These are phyloP conservation scores for Alosa alosa DNA, from an alignment of 2,113 vertebrate genomes.

Conservation along the genomic window DNA sequence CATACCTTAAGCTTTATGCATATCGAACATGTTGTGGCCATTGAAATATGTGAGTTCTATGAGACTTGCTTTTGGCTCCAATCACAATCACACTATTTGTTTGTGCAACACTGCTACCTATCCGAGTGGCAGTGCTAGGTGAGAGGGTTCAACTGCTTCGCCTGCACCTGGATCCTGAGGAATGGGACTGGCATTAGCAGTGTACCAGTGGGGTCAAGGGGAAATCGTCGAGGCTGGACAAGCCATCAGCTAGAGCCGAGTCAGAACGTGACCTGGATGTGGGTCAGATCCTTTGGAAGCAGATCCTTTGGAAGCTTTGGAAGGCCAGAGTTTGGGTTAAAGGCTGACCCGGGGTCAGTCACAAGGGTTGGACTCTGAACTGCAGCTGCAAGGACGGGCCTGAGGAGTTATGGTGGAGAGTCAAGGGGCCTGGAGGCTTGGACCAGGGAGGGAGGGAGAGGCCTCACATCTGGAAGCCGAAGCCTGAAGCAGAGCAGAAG, in stretches of 20 bases:
- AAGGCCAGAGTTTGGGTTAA: background rate
- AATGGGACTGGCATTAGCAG: background rate
- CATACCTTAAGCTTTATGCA: too few relatives aligned
- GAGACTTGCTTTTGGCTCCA: too few relatives aligned
- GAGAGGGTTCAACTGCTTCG: background rate
- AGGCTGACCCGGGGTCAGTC: background rate
- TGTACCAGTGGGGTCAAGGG: background rate
- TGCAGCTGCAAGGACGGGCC: background rate
- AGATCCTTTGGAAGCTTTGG: too few relatives aligned
- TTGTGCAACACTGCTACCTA: too few relatives aligned
- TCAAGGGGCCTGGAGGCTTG: background rate
- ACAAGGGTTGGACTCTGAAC: background rate
- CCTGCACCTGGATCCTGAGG: background rate
- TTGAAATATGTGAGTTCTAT: too few relatives aligned
- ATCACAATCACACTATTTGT: too few relatives aligned
- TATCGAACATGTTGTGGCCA: too few relatives aligned
- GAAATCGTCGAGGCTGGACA: too few relatives aligned
- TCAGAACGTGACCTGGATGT: background rate
- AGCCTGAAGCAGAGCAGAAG: conserved; percentile 4
- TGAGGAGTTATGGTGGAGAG: background rate
- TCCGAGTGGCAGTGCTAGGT: too few relatives aligned
- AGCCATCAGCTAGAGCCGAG: background rate
- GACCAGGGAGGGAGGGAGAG: background rate
- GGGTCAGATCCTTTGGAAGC: background rate
- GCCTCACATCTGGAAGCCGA: background rate